Evolutionary conservation across 2,797 vertebrate genomes (phyloP).

Genomic region (Bradypus variegatus): DNA sequence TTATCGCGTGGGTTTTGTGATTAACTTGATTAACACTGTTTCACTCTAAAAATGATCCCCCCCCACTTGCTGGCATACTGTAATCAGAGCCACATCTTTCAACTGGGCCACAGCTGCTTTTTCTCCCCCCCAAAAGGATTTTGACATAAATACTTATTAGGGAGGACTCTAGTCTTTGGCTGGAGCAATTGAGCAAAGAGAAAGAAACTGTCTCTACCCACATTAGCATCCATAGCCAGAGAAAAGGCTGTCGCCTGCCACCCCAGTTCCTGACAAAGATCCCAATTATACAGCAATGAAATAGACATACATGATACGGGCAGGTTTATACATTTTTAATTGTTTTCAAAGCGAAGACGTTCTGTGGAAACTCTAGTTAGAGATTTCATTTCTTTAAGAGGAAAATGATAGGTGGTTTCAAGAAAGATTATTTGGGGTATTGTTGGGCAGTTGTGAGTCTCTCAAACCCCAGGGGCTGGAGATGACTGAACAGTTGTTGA

Average conservation of each 20-base stretch:
- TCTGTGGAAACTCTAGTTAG: constrained; percentile 71
- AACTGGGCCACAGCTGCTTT: constrained; percentile 46
- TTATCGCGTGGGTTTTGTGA: constrained; percentile 71
- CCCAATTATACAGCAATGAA: constrained; percentile 76
- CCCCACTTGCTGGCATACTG: constrained; percentile 44
- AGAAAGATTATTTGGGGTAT: constrained; percentile 55
- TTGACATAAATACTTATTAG: constrained; percentile 64
- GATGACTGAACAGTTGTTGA: not conserved
- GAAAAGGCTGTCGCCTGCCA: constrained; percentile 65
- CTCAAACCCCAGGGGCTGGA: not conserved
- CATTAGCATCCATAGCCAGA: constrained; percentile 65
- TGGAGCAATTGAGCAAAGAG: constrained; percentile 35
- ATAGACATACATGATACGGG: constrained; percentile 73
- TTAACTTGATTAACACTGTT: constrained; percentile 74
- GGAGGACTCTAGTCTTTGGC: constrained; percentile 55
- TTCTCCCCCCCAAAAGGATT: constrained; percentile 53
- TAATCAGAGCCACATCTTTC: constrained; percentile 66
- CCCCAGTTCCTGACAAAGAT: constrained; percentile 71
- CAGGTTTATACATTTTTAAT: constrained; percentile 77
- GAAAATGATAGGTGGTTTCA: constrained; percentile 45
- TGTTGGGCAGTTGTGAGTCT: not conserved
- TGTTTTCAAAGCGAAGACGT: constrained; percentile 68
- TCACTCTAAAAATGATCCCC: constrained; percentile 59
- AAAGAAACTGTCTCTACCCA: constrained; percentile 33
- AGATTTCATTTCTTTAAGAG: constrained; percentile 63